Evolutionary conservation across 2,113 vertebrate genomes (phyloP).

Genomic region (Bothrops jararaca): DNA sequence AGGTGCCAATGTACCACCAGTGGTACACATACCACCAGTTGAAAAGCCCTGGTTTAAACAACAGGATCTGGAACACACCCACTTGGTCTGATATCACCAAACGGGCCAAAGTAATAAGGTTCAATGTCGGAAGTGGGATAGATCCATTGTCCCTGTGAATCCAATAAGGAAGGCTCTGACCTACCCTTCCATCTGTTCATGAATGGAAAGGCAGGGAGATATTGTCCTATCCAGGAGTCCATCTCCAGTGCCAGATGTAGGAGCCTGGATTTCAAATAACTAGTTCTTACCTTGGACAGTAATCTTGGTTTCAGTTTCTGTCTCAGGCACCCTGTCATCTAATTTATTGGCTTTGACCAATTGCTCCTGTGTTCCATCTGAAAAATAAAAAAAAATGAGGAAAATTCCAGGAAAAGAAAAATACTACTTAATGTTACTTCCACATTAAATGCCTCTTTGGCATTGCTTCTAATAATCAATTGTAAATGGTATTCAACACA

Average conservation of each 20-base stretch:
- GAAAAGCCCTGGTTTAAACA: background rate
- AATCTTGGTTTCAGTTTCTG: conserved; percentile 65
- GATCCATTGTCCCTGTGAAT: background rate
- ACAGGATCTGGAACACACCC: background rate
- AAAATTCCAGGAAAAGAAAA: background rate
- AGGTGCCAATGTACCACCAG: no score
- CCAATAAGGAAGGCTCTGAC: background rate
- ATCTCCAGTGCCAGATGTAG: background rate
- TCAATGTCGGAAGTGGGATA: background rate
- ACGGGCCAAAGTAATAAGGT: background rate
- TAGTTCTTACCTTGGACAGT: conserved; percentile 64
- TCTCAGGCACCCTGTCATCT: conserved; percentile 68
- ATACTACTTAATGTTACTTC: no score
- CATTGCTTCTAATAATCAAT: background rate
- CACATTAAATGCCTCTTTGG: background rate
- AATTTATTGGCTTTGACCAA: conserved; percentile 34
- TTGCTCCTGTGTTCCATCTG: conserved; percentile 59
- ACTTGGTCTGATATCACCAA: background rate
- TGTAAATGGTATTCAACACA: background rate
- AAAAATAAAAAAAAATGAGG: accelerated
- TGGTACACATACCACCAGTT: no score
- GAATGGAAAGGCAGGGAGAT: background rate
- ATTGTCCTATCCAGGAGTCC: background rate
- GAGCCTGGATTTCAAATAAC: background rate
- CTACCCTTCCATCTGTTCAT: background rate